Evolutionary conservation across 2,113 vertebrate genomes (phyloP).

Genomic region (Taxidea taxus): DNA sequence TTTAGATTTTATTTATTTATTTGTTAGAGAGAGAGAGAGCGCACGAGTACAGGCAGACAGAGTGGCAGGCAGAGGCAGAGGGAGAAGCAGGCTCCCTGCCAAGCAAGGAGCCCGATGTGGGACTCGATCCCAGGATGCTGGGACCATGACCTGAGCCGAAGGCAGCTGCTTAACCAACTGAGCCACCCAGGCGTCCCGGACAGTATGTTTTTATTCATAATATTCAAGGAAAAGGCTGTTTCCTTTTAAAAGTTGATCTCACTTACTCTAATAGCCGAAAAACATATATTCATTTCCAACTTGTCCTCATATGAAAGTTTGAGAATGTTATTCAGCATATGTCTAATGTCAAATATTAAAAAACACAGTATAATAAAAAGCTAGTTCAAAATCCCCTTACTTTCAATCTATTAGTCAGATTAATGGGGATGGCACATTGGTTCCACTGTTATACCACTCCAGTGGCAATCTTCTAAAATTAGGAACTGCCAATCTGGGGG

Average conservation of each 20-base stretch:
- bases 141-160: too few species aligned
- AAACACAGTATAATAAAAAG: conserved; percentile 43
- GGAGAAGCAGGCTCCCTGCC: too few species aligned
- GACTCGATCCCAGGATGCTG: too few species aligned
- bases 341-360: conserved; percentile 41
- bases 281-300: not conserved
- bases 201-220: conserved; percentile 34
- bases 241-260: conserved; percentile 23
- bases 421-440: conserved; percentile 38
- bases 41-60: too few species aligned
- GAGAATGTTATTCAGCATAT: not conserved
- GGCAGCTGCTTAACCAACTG: too few species aligned
- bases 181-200: too few species aligned
- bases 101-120: too few species aligned
- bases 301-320: not conserved
- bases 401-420: conserved; percentile 46
- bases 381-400: conserved; percentile 36
- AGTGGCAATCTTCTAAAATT: conserved; percentile 53
- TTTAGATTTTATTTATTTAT: too few species aligned
- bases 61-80: too few species aligned
- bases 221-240: not conserved
- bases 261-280: conserved; percentile 36
- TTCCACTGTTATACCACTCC: not conserved
- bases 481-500: conserved; percentile 32
- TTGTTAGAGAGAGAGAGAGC: too few species aligned